Conservation (phyloP, 2,113 vertebrate genomes). For the Apteryx owenii region DNA sequence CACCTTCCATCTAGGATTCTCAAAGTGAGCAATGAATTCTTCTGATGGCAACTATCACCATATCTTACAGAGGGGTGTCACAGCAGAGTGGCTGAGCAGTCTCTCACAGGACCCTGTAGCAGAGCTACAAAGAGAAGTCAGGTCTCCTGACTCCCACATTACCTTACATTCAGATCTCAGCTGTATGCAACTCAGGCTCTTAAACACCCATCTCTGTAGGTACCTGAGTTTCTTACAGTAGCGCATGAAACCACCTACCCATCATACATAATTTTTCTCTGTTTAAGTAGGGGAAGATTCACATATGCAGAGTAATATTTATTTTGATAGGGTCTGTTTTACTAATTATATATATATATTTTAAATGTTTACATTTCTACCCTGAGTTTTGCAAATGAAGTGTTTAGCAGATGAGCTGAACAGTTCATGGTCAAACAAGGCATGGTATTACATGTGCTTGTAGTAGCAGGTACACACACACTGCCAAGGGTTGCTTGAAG, state of each 20-base stretch:
- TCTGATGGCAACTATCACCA: not conserved
- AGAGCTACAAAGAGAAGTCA: not conserved
- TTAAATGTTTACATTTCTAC: not conserved
- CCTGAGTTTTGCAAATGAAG: not conserved
- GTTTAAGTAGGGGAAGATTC: not conserved
- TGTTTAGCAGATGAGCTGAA: not conserved
- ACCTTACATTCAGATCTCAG: not conserved
- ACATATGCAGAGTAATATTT: not conserved
- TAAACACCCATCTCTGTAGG: not conserved
- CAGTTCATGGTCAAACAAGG: not conserved
- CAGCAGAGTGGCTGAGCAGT: not conserved
- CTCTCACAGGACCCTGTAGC: not conserved
- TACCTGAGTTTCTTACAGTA: fast-evolving
- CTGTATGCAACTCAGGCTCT: not conserved
- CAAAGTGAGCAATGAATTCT: not conserved
- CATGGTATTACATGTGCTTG: not conserved
- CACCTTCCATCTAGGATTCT: not conserved
- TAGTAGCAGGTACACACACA: not conserved
- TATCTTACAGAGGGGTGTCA: not conserved
- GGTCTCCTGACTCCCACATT: not conserved
- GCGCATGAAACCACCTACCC: not conserved
- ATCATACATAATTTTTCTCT: not conserved
- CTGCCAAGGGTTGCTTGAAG: not conserved
- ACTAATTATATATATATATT: not conserved
- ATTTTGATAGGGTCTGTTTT: not conserved